Conservation (phyloP, 1,140 invertebrate genomes). For the Trichonephila inaurata region DNA sequence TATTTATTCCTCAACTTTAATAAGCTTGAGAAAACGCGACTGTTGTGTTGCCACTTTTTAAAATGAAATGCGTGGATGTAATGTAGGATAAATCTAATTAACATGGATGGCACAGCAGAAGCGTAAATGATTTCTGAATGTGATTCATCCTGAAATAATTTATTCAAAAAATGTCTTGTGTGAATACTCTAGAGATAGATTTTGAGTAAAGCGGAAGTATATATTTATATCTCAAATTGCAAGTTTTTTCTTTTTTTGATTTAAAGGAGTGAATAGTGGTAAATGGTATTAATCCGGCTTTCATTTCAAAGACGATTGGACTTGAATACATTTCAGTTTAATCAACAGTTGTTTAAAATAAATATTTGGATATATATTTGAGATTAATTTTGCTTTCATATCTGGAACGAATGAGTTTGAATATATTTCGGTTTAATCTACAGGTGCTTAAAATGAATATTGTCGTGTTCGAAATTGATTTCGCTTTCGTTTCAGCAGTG, state of each 20-base stretch:
- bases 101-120: neutral
- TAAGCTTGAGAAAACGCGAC: neutral
- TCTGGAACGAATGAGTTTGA: too few species aligned
- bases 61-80: neutral
- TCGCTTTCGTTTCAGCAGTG: neutral
- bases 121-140: neutral
- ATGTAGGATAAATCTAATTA: conserved; percentile 4
- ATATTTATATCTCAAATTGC: too few species aligned
- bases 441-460: too few species aligned
- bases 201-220: too few species aligned
- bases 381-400: too few species aligned
- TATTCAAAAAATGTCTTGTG: neutral
- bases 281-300: neutral
- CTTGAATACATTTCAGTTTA: neutral
- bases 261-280: neutral
- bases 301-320: neutral
- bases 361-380: too few species aligned
- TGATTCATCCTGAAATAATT: neutral
- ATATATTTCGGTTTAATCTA: too few species aligned
- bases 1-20: neutral
- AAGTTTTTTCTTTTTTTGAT: neutral
- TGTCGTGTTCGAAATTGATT: too few species aligned
- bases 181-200: too few species aligned
- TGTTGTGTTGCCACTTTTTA: neutral
- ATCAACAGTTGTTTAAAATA: too few species aligned